These are phyloP conservation scores for Myripristis jacobus DNA, from an alignment of 2,797 vertebrate genomes.

Conservation along the genomic window DNA sequence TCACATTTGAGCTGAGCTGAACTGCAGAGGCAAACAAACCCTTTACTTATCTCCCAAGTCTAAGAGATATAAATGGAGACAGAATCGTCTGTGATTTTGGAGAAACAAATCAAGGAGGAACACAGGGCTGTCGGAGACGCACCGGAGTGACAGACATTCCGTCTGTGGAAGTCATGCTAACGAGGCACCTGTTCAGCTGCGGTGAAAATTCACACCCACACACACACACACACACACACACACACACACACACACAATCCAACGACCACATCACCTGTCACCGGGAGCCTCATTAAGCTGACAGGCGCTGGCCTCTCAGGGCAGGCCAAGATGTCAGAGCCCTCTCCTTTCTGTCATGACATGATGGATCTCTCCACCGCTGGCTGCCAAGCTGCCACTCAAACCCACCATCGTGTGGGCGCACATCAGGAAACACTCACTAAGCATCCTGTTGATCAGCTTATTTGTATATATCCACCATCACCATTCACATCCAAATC, in stretches of 20 bases:
- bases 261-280: conserved; percentile 78
- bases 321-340: conserved; percentile 74
- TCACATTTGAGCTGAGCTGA: conserved; percentile 13
- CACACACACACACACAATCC: conserved; percentile 49
- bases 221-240: conserved; percentile 7
- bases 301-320: conserved; percentile 77
- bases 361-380: conserved; percentile 79
- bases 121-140: neutral
- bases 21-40: conserved; percentile 31
- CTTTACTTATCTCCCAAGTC: neutral
- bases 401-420: conserved; percentile 71
- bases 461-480: conserved; percentile 68
- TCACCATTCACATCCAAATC: conserved; percentile 32
- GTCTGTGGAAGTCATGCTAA: conserved; percentile 57
- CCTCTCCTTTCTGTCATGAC: conserved; percentile 75
- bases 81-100: conserved; percentile 3
- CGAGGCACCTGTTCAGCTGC: conserved; percentile 61
- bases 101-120: conserved; percentile 38
- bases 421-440: conserved; percentile 73
- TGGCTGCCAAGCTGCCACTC: conserved; percentile 81
- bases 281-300: conserved; percentile 81
- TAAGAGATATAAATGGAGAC: conserved; percentile 33
- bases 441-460: conserved; percentile 72
- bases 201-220: conserved; percentile 44
- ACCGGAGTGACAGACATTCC: conserved; percentile 38